Evolutionary conservation across 2,888 invertebrate genomes (phyloP).

Genomic region (Polydrusus pterygomalis): DNA sequence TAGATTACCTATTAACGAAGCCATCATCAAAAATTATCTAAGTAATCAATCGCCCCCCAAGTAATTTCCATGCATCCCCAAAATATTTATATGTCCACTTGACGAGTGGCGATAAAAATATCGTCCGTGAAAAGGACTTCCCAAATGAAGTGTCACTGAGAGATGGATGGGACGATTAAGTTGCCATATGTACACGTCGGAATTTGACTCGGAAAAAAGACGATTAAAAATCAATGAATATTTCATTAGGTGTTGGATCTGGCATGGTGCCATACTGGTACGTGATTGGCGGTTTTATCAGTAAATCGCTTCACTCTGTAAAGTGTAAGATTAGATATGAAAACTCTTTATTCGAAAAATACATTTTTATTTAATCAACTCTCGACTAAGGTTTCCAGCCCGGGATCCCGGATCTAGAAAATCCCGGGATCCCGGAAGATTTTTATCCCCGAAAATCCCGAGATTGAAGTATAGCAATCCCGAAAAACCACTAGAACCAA

Average conservation of each 20-base stretch:
- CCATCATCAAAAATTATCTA: too few species aligned
- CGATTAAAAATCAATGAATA: slow-evolving; percentile 13
- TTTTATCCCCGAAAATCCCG: too few species aligned
- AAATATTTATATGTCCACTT: not conserved
- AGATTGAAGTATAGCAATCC: too few species aligned
- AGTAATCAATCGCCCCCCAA: too few species aligned
- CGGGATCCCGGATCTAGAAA: too few species aligned
- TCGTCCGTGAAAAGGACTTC: not conserved
- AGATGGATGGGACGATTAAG: slow-evolving; percentile 15
- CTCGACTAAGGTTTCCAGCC: too few species aligned
- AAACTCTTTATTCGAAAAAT: too few species aligned
- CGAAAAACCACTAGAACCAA: too few species aligned
- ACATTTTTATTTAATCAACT: too few species aligned
- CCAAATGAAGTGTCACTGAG: not conserved
- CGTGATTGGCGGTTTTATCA: not conserved
- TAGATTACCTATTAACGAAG: too few species aligned
- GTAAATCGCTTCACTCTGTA: not conserved
- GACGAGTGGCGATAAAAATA: not conserved
- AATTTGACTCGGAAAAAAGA: not conserved
- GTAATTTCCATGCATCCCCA: not conserved
- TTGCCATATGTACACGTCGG: not conserved
- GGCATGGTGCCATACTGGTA: not conserved
- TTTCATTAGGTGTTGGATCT: slow-evolving; percentile 16
- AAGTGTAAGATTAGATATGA: too few species aligned
- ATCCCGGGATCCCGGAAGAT: too few species aligned